A percentile compares a stretch with the other conserved stretches of the same genome.
Conservation (phyloP, 2,113 vertebrate genomes). For the Pontoporia blainvillei region DNA sequence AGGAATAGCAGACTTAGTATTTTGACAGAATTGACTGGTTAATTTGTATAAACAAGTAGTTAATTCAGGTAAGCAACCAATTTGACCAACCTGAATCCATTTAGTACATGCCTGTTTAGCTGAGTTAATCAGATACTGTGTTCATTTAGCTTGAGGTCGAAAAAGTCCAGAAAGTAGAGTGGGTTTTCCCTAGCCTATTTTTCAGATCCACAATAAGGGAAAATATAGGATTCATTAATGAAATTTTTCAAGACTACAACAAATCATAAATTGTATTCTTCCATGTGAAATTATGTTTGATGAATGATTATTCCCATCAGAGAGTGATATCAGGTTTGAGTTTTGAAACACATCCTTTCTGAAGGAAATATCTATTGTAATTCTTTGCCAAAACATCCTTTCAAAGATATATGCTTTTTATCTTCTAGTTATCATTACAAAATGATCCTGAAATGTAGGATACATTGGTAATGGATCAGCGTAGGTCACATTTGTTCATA, state of each 20-base stretch:
- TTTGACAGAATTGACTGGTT: constrained; percentile 25
- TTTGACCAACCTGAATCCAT: background rate
- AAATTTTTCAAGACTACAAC: background rate
- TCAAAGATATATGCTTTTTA: background rate
- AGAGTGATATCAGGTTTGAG: background rate
- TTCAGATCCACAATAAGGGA: background rate
- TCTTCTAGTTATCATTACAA: background rate
- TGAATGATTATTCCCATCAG: background rate
- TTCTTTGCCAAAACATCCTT: background rate
- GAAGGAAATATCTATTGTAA: background rate
- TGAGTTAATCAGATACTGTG: background rate
- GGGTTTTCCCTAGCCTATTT: background rate
- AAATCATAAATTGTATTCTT: background rate
- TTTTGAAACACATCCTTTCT: background rate
- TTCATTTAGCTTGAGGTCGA: background rate
- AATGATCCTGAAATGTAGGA: background rate
- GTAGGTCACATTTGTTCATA: background rate
- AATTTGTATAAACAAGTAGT: constrained; percentile 27
- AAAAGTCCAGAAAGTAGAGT: background rate
- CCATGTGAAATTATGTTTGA: background rate
- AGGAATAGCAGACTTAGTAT: background rate
- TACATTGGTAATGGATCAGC: background rate
- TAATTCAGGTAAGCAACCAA: background rate
- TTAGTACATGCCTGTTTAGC: background rate
- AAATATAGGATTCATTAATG: background rate